Evolutionary conservation across 2,888 invertebrate species (phyloP).

Genomic region (Cerceris ruficornis): DNA sequence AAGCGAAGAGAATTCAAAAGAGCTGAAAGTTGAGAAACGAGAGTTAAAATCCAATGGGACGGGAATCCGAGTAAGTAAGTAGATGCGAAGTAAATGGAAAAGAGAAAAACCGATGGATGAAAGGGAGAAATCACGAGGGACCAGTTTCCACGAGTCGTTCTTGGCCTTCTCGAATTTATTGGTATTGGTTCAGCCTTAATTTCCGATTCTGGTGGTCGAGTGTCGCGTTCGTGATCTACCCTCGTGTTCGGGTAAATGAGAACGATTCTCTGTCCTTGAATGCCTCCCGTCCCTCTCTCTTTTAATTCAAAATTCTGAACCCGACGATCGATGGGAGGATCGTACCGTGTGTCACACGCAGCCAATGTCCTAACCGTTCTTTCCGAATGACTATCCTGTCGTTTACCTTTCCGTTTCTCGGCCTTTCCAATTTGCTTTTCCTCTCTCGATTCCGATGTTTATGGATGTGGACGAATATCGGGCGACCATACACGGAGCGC

Average conservation of each 20-base stretch:
- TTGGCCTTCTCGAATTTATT: slow-evolving; percentile 42
- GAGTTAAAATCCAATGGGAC: not conserved
- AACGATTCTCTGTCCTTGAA: slow-evolving; percentile 12
- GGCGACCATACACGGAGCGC: not conserved
- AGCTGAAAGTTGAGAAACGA: not conserved
- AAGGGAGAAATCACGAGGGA: not conserved
- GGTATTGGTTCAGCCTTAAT: slow-evolving; percentile 47
- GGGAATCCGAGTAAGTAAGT: not conserved
- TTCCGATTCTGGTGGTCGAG: slow-evolving; percentile 34
- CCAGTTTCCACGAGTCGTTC: slow-evolving; percentile 20
- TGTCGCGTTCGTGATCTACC: slow-evolving; percentile 1
- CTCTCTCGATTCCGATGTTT: not conserved
- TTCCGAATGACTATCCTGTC: slow-evolving; percentile 6
- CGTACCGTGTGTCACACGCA: slow-evolving; percentile 32
- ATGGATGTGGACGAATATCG: not conserved
- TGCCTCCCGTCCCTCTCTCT: not conserved
- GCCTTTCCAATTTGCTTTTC: not conserved
- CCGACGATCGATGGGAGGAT: not conserved
- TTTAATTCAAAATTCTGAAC: slow-evolving; percentile 31
- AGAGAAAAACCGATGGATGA: not conserved
- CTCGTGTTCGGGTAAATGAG: slow-evolving; percentile 22
- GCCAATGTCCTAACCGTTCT: slow-evolving; percentile 15
- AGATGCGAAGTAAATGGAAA: not conserved
- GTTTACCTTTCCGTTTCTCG: not conserved
- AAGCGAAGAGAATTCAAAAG: not conserved